Conservation (phyloP, 2,113 vertebrate species). For the Scartelaos histophorus region DNA sequence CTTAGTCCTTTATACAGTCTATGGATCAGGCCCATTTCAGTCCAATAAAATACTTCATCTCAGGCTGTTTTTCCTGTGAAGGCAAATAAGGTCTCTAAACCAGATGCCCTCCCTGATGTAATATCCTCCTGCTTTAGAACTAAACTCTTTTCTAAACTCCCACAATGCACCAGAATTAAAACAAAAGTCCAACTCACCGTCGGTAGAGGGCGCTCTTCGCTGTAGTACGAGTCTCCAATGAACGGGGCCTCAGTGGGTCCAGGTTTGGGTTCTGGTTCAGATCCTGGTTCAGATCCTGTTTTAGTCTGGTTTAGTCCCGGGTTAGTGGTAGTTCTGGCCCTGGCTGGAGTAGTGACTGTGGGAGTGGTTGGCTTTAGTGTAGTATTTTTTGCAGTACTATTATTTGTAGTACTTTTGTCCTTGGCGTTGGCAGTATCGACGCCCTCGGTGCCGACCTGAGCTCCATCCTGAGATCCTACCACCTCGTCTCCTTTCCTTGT, state of each 20-base stretch:
- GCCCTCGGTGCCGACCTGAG: neutral
- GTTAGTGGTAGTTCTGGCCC: neutral
- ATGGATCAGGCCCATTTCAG: no score
- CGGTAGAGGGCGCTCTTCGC: neutral
- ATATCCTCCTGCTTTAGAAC: no score
- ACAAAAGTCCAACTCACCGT: neutral
- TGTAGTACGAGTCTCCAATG: neutral
- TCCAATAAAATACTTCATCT: no score
- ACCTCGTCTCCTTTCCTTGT: no score
- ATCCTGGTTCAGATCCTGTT: neutral
- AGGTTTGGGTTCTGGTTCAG: neutral
- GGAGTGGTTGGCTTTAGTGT: neutral
- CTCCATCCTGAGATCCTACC: no score
- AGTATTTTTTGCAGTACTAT: neutral
- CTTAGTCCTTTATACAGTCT: no score
- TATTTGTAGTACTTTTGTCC: neutral
- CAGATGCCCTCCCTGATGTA: no score
- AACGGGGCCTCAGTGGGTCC: neutral
- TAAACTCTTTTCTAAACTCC: neutral
- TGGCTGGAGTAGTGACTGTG: neutral
- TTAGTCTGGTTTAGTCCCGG: neutral
- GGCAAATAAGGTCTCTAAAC: no score
- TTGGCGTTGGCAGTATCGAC: neutral
- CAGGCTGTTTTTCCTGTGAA: no score
- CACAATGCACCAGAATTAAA: no score